Conservation (phyloP, 2,113 vertebrate genomes). For the Acanthochromis polyacanthus region DNA sequence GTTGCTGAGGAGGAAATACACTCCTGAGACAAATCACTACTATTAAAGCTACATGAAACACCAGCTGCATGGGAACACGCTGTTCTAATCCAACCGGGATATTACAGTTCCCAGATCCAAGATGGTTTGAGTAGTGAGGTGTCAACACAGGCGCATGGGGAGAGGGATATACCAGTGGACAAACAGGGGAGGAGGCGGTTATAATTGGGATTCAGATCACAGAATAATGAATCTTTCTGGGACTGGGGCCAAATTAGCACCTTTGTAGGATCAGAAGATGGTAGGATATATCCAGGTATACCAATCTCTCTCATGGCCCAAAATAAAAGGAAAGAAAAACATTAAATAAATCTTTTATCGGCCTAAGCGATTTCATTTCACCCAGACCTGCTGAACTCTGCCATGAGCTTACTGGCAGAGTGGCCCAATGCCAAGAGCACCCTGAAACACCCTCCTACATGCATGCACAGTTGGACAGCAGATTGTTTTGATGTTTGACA, state of each 20-base stretch:
- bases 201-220: not conserved
- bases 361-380: not conserved
- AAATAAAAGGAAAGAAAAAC: not conserved
- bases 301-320: not conserved
- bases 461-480: conserved; percentile 29
- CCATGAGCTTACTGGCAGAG: not conserved
- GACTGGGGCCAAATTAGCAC: not conserved
- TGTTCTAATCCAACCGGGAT: conserved; percentile 59
- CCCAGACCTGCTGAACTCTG: not conserved
- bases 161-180: not conserved
- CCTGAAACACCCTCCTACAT: conserved; percentile 8
- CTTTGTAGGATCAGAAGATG: not conserved
- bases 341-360: not conserved
- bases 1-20: conserved; percentile 16
- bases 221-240: not conserved
- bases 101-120: conserved; percentile 47
- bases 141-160: conserved; percentile 27
- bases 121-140: conserved; percentile 51
- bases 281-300: not conserved
- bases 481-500: conserved; percentile 75
- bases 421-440: conserved; percentile 1
- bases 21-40: conserved; percentile 40
- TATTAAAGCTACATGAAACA: conserved; percentile 50
- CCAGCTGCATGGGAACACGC: conserved; percentile 66
- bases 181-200: not conserved